Base-by-base conservation (phyloP, 2,797 vertebrate genomes). In the Chloroceryle amazona region DNA sequence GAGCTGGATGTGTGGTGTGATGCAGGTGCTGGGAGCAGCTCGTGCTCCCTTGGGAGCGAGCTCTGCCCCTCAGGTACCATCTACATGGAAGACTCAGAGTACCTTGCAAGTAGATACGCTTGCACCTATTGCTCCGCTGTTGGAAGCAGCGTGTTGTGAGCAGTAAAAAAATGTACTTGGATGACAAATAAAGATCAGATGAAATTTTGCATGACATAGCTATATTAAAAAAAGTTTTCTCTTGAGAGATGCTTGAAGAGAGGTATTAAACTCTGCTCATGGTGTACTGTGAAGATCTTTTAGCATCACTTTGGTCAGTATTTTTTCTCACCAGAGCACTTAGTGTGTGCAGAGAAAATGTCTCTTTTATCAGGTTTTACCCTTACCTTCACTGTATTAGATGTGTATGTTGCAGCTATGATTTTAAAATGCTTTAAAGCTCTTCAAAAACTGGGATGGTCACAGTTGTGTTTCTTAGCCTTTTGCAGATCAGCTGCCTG, bases 61-160 rank as follows among this genome's bases (percentile, higher is more conserved):
- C 42, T 42, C 49, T 51, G 39, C 63, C 39, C 33, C 55, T 81
- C 0, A 0, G 3, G 2, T 54, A 4, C 51, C 6, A 0, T 25
- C 19, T 31, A 11, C 11, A 2, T 22, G 18, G 51, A 41, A 71
- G 57, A 52, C 25, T 31, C 71, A 41, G 44, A 57, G 51, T 31
- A 10, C 19, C 12, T 29, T 46, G 26, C 54, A 57, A 13, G 21
- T 33, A 68, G 52, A 3, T 65, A 13, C 26, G 60, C 80, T 84
- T 39, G 19, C 29, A 20, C n/a, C 61, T 83, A 2, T 37, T 35
- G 20, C 31, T 74, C 39, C 3, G 3, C 35, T 55, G 1, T 11
- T 65, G 65, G 62, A 23, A 41, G 51, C 46, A 9, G 14, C 19
- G 31, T 37, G 29, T 70, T 74, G 21, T 33, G 49, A 78, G 29